Conservation (phyloP, 2,797 vertebrate genomes). For the Limosa lapponica region DNA sequence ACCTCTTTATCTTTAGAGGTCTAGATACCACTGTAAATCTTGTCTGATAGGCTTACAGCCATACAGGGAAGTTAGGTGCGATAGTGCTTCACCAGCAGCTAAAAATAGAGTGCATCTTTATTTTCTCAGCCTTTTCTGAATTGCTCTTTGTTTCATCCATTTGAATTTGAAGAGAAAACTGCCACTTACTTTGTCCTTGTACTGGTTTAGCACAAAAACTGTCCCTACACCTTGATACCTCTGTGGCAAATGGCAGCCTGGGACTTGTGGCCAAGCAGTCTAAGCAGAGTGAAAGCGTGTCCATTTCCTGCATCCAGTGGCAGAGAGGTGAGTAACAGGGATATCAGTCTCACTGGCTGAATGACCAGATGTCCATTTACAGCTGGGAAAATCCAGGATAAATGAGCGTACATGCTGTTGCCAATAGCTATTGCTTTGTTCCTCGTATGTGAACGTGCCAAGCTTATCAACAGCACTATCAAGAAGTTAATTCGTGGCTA, state of each 20-base stretch:
- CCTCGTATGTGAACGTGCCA: not conserved
- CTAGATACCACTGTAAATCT: not conserved
- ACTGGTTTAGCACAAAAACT: not conserved
- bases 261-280: not conserved
- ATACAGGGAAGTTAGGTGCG: not conserved
- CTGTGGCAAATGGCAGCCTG: not conserved
- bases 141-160: not conserved
- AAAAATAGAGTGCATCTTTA: not conserved
- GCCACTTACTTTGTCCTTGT: not conserved
- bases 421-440: not conserved
- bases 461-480: not conserved
- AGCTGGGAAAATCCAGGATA: constrained; percentile 6
- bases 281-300: not conserved
- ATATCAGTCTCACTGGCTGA: not conserved
- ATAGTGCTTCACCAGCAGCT: not conserved
- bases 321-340: not conserved
- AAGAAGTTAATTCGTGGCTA: not conserved
- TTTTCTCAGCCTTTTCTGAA: not conserved
- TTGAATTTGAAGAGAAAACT: not conserved
- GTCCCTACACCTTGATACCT: not conserved
- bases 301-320: not conserved
- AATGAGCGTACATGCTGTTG: not conserved
- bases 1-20: not conserved
- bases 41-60: not conserved
- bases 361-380: not conserved